phyloP scores from a whole-genome alignment of 2,797 vertebrate genomes.

The Denticeps clupeoides region DNA sequence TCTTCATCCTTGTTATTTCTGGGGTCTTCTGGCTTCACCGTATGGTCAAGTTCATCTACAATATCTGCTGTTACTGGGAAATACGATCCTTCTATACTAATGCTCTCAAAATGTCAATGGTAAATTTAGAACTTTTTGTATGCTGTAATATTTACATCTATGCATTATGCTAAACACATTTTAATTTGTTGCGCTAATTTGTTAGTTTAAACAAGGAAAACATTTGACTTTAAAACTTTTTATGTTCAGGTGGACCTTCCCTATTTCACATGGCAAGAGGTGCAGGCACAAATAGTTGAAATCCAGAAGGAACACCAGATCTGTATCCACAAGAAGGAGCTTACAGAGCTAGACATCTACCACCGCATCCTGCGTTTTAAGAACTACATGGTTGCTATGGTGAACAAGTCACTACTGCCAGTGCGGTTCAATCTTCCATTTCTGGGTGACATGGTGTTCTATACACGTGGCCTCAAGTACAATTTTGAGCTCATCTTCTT shows the following conservation, averaged over 20 bases:
- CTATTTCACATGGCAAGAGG: conserved; percentile 95
- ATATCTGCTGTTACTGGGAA: conserved; percentile 97
- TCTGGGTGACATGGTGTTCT: conserved; percentile 80
- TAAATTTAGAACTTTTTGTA: no score
- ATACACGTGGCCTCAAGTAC: conserved; percentile 93
- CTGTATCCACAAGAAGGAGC: conserved; percentile 96
- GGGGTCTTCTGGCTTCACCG: conserved; percentile 96
- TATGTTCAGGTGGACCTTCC: conserved; percentile 81
- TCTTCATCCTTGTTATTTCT: conserved; percentile 83
- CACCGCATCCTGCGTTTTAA: conserved; percentile 97
- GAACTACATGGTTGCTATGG: conserved; percentile 98
- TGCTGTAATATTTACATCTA: no score
- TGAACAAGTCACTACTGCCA: conserved; percentile 93
- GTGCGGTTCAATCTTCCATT: conserved; percentile 78
- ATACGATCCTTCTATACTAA: conserved; percentile 93
- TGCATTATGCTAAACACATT: no score
- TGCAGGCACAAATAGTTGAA: conserved; percentile 91
- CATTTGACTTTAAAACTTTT: no score
- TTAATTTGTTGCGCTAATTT: no score
- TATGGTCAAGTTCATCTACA: conserved; percentile 93
- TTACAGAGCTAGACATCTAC: conserved; percentile 90
- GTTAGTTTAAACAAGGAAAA: no score
- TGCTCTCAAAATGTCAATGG: conserved; percentile 91
- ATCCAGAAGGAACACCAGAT: conserved; percentile 99
- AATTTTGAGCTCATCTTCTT: conserved; percentile 98